Evolutionary conservation across 1,140 invertebrate species (phyloP).

Genomic region (Heliconius nattereri): DNA sequence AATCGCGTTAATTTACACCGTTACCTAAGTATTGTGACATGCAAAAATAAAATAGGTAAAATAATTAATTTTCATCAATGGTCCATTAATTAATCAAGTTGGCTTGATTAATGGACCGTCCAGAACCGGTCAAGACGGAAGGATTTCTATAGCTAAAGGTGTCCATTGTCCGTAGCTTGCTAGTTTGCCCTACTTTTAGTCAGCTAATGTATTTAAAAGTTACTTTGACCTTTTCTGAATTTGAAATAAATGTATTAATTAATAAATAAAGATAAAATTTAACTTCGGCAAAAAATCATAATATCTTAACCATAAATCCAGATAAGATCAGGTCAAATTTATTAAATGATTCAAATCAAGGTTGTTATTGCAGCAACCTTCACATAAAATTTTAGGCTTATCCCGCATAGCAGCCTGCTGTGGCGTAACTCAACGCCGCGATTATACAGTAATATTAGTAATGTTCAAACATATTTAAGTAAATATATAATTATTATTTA

Average conservation of each 20-base stretch:
- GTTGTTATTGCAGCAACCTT: no score
- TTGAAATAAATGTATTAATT: background rate
- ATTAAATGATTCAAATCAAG: no score
- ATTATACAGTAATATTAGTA: no score
- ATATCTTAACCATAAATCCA: no score
- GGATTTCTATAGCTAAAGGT: constrained; percentile 5
- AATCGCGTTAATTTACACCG: constrained; percentile 13
- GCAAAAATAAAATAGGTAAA: constrained; percentile 4
- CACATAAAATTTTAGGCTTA: no score
- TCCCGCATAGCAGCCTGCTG: no score
- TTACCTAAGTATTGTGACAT: constrained; percentile 4
- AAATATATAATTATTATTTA: background rate
- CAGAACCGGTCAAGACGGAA: background rate
- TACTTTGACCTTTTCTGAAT: background rate
- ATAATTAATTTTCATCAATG: constrained; percentile 23
- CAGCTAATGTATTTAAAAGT: background rate
- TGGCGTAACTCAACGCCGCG: no score
- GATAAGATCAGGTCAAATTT: no score
- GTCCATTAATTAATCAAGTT: constrained; percentile 7
- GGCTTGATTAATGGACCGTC: constrained; percentile 16
- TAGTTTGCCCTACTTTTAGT: constrained; percentile 5
- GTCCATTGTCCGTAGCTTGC: background rate
- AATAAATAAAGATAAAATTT: no score
- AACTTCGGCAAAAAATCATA: no score
- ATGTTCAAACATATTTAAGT: background rate